Base-by-base conservation (phyloP, 1,140 invertebrate genomes). In the Polypedilum vanderplanki region DNA sequence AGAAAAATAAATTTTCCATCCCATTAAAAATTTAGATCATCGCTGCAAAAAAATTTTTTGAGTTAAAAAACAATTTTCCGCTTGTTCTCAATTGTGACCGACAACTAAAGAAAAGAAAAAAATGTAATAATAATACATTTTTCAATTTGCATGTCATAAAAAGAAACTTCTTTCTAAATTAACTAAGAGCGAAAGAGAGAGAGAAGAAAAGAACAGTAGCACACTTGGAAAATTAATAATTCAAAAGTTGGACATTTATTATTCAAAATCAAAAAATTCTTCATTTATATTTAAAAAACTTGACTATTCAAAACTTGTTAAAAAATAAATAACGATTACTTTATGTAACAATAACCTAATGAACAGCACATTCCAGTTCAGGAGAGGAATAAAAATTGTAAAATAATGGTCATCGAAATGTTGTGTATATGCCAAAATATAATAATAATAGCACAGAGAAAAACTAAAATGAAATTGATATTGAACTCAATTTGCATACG, bases 31-130 rank as follows among this genome's bases (percentile, higher is more conserved):
- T 57, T 12, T 57, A 57, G 46, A n/a, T 57, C 46, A n/a, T 15
- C 46, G 8, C n/a, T 57, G 46, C 46, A 57, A 57, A 57, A n/a
- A n/a, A n/a, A n/a, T n/a, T n/a, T n/a, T n/a, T 57, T 57, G 46
- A 57, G n/a, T n/a, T 57, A 57, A 57, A 57, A n/a, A 57, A 57
- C 46, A 57, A 57, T 57, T 57, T 57, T 57, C 46, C 46, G 46
- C n/a, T 57, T n/a, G 46, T 15, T 57, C 46, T 15, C 46, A 57
- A 57, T 57, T 57, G 8, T n/a, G 12, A 33, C 24, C 1, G 24
- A 33, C 24, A 33, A 33, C 24, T 1, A 57, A 15, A 15, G 46
- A 57, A 57, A 15, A 15, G 46, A 57, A 15, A 1, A 46, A 46
- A 46, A 12, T 46, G 8, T n/a, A 57, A 57, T n/a, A 57, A 57